These are phyloP conservation scores for Phortica variegata DNA, from an alignment of 1,140 invertebrate species.

Conservation along the genomic window DNA sequence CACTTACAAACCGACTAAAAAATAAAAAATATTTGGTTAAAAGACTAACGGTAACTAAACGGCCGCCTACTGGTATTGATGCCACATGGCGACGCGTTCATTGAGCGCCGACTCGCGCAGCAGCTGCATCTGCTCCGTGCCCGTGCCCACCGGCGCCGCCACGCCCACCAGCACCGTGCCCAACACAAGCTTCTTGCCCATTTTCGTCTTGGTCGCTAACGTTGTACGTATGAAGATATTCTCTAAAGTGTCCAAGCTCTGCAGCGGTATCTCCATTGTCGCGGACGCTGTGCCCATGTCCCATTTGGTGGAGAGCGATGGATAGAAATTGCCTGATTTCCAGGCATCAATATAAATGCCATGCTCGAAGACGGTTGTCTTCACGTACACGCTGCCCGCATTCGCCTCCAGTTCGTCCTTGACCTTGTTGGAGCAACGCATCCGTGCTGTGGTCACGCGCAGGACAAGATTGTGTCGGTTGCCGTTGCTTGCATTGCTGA, in stretches of 20 bases:
- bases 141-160: conserved; percentile 21
- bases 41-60: no score
- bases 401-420: conserved; percentile 51
- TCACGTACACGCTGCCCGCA: conserved; percentile 65
- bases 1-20: no score
- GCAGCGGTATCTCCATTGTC: conserved; percentile 37
- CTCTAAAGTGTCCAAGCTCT: conserved; percentile 33
- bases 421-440: conserved; percentile 54
- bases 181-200: conserved; percentile 62
- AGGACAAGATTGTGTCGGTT: conserved; percentile 19
- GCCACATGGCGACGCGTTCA: conserved; percentile 43
- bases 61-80: conserved; percentile 39
- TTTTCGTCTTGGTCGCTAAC: conserved; percentile 46
- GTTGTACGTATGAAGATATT: conserved; percentile 38
- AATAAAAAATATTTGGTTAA: no score
- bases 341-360: conserved; percentile 71
- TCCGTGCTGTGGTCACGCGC: conserved; percentile 41
- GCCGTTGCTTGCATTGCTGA: conserved; percentile 30
- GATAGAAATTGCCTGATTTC: conserved; percentile 72
- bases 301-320: conserved; percentile 67
- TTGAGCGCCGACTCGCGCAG: conserved; percentile 29
- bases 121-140: conserved; percentile 30
- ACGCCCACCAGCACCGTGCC: conserved; percentile 38
- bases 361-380: conserved; percentile 70
- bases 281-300: conserved; percentile 58